Base-by-base conservation (phyloP, 2,797 vertebrate species). In the Galaxias olidus region DNA sequence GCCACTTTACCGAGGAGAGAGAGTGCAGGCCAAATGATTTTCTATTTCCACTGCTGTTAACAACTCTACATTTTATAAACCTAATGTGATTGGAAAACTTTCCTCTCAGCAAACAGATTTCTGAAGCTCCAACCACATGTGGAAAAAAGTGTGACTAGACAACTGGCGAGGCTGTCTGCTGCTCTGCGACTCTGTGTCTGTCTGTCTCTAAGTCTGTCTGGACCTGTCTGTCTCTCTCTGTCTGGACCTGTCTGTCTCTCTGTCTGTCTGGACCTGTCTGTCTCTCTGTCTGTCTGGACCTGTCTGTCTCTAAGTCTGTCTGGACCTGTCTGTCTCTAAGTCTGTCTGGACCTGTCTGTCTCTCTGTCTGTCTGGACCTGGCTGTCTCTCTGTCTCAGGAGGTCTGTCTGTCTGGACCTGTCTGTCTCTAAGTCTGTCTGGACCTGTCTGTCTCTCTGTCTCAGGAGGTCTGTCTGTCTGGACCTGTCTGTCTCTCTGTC, bases 21-120 rank as follows among this genome's bases (percentile, higher is more conserved):
- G 76, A 79, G 81, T 61, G 76, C 49, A 63, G 73, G 76, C 73
- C 79, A 90, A 89, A 88, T 83, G 81, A 89, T 89, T 89, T 90
- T 87, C 89, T 88, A 89, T 89, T 92, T 88, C 86, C 66, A 82
- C 84, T 84, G 10, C 51, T 87, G 85, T 89, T 90, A 90, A 87
- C 90, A 87, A 68, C 43, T 80, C 84, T 84, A 78, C 85, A 88
- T 89, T 90, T 88, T 87, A 89, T 84, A 85, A 87, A 79, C 84
- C 79, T 90, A 91, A 91, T 91, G 87, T 89, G 90, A 92, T 88
- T 88, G 84, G 30, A 91, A 91, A 90, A 91, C 88, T 88, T 89
- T 90, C 84, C 89, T 90, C 86, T 88, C 74, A 72, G 84, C 83
- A 90, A 91, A 92, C 90, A 90, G 89, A 91, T 91, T 92, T 89